Percentiles rank a stretch among this genome's conserved stretches.
phyloP scores from a whole-genome alignment of 2,797 vertebrate genomes.

The Paedocypris micromegethes region DNA sequence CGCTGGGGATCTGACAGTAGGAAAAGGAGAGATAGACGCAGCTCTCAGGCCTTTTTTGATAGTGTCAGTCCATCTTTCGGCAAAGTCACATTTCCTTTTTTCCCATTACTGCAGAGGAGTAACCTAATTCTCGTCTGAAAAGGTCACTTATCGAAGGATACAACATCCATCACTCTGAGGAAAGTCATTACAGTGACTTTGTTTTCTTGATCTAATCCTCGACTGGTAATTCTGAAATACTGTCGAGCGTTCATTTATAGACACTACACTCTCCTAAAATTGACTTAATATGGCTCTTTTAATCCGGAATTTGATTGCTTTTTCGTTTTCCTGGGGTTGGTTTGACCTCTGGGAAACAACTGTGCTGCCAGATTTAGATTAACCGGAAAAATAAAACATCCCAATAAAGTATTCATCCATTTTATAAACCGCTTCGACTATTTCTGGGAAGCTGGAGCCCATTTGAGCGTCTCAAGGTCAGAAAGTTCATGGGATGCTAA shows the following conservation, averaged over 20 bases:
- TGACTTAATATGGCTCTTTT: too few relatives aligned
- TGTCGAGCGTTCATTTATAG: constrained; percentile 9
- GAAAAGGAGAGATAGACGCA: constrained; percentile 34
- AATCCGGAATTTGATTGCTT: too few relatives aligned
- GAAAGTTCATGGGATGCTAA: too few relatives aligned
- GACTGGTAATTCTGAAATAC: constrained; percentile 4
- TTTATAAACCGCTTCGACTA: too few relatives aligned
- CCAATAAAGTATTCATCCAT: too few relatives aligned
- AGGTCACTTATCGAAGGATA: constrained; percentile 43
- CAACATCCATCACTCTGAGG: constrained; percentile 37
- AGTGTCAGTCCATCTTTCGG: constrained; percentile 42
- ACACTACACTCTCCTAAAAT: too few relatives aligned
- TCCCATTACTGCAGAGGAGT: constrained; percentile 32
- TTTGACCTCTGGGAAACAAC: too few relatives aligned
- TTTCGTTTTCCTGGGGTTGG: too few relatives aligned
- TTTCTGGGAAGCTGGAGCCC: too few relatives aligned
- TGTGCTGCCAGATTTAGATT: too few relatives aligned
- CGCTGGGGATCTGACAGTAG: constrained; percentile 35
- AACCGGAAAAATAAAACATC: too few relatives aligned
- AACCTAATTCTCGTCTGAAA: constrained; percentile 42
- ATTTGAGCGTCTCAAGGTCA: too few relatives aligned
- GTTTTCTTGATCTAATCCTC: constrained; percentile 36
- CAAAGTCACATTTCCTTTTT: constrained; percentile 36
- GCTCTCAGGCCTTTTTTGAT: constrained; percentile 36
- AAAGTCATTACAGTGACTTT: constrained; percentile 32